A percentile compares a stretch with the other conserved stretches of the same genome.
These are phyloP conservation scores for Apostichopus parvimensis DNA, from an alignment of 35 echinoderm and acorn worm species.

Conservation along the genomic window DNA sequence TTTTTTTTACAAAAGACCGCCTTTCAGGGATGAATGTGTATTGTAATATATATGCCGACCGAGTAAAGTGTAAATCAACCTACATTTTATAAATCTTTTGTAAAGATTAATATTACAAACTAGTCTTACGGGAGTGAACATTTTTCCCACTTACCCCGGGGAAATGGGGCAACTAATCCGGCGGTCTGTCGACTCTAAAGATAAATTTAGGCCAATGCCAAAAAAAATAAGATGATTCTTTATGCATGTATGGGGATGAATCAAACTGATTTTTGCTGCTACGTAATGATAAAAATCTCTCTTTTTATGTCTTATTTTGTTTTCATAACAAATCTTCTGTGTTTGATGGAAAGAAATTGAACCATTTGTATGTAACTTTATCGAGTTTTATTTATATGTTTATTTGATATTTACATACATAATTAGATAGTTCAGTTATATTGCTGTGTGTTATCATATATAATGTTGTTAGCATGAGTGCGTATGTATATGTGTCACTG, in stretches of 20 bases:
- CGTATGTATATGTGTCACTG: too few relatives aligned
- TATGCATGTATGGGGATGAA: not conserved
- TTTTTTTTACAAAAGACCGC: too few relatives aligned
- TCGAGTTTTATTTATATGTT: too few relatives aligned
- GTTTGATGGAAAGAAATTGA: too few relatives aligned
- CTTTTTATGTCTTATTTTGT: not conserved
- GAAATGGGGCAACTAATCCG: constrained; percentile 46
- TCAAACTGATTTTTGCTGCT: not conserved
- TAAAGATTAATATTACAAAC: constrained; percentile 33
- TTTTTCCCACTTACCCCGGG: constrained; percentile 32
- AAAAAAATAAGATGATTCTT: not conserved
- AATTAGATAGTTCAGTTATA: too few relatives aligned
- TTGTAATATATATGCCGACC: not conserved
- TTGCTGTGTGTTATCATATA: too few relatives aligned
- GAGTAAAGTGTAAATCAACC: not conserved
- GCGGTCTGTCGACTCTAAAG: not conserved
- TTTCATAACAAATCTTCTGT: not conserved
- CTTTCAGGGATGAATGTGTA: too few relatives aligned
- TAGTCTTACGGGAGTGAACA: not conserved
- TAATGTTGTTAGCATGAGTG: too few relatives aligned
- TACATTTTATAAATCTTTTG: constrained; percentile 16
- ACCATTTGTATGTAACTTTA: too few relatives aligned
- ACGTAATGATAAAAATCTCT: not conserved
- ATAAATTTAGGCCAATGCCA: constrained; percentile 31
- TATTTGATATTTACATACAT: too few relatives aligned